Evolutionary conservation across 2,797 vertebrate species (phyloP), one percentile per base, ranked within the genome.

Genomic region (Brachyalestes nurse): DNA sequence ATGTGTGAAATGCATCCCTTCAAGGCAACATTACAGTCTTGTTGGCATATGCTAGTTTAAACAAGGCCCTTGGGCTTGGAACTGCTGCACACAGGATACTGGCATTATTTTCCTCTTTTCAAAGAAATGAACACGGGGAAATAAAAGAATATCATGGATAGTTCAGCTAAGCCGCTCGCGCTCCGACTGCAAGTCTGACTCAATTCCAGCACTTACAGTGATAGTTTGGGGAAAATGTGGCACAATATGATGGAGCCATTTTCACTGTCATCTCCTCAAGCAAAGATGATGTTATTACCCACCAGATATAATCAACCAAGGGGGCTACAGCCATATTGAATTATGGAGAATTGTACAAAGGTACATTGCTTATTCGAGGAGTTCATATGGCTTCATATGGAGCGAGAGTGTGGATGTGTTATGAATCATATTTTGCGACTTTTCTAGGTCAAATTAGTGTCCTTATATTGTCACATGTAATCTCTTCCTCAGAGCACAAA

Each of bases 401-500:
- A 49, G 66, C 5, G n/a, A 6, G 19, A 66, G 19, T 45, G 13
- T 64, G 57, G 67, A 60, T 38, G 45, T 47, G 38, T 77, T 58
- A 65, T 65, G 49, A 77, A 69, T 81, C 19, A 64, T 69, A 25
- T 77, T 75, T 17, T 53, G 28, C 72, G 42, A 60, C 40, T 65
- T 58, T 77, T 67, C 28, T 58, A 9, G 65, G 61, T 74, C 13
- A 75, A 79, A 71, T 74, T 71, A 55, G 5, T 55, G 53, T 53
- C 10, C 45, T 78, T 60, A 40, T 78, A 60, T 79, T 81, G 47
- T 75, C 67, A 1, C 45, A 6, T 81, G 70, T 47, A 45, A 67
- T 83, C 25, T n/a, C 42, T 79, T 82, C 92, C 89, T 47, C 92
- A 99, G 98, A 96, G 93, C 82, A 94, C 89, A 82, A 99, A 98